These are phyloP conservation scores for Andricus curvator DNA, from an alignment of 2,888 invertebrate genomes.

Conservation along the genomic window DNA sequence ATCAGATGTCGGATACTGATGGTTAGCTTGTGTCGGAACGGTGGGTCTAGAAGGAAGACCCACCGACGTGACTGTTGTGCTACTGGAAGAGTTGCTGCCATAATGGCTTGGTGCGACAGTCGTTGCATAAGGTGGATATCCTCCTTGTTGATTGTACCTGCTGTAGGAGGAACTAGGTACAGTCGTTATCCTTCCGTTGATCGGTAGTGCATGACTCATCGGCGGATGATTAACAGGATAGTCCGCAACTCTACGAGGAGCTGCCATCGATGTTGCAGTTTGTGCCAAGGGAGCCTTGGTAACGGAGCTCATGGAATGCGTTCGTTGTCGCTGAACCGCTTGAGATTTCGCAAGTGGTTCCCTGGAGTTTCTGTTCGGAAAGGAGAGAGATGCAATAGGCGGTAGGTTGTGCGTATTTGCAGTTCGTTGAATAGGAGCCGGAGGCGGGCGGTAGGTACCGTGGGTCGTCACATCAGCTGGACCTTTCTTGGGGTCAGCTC, in stretches of 20 bases:
- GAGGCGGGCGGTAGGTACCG: constrained; percentile 61
- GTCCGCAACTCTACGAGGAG: constrained; percentile 61
- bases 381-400: constrained; percentile 80
- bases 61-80: constrained; percentile 70
- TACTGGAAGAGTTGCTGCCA: constrained; percentile 66
- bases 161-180: constrained; percentile 72
- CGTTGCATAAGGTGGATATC: constrained; percentile 68
- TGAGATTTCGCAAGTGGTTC: constrained; percentile 68
- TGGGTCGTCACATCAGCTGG: constrained; percentile 61
- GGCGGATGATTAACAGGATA: constrained; percentile 60
- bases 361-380: constrained; percentile 76
- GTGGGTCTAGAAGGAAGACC: constrained; percentile 66
- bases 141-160: constrained; percentile 62
- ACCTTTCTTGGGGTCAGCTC: constrained; percentile 64
- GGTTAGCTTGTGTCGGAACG: constrained; percentile 51
- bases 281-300: constrained; percentile 38
- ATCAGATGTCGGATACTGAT: constrained; percentile 62
- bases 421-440: constrained; percentile 61
- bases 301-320: constrained; percentile 49
- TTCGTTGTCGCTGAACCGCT: constrained; percentile 60
- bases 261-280: constrained; percentile 52
- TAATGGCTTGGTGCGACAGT: constrained; percentile 74
- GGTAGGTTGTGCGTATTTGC: constrained; percentile 79
- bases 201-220: constrained; percentile 57
- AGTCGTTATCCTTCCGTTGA: constrained; percentile 67